Evolutionary conservation across 2,797 vertebrate genomes (phyloP).

Genomic region (Astyanax mexicanus): DNA sequence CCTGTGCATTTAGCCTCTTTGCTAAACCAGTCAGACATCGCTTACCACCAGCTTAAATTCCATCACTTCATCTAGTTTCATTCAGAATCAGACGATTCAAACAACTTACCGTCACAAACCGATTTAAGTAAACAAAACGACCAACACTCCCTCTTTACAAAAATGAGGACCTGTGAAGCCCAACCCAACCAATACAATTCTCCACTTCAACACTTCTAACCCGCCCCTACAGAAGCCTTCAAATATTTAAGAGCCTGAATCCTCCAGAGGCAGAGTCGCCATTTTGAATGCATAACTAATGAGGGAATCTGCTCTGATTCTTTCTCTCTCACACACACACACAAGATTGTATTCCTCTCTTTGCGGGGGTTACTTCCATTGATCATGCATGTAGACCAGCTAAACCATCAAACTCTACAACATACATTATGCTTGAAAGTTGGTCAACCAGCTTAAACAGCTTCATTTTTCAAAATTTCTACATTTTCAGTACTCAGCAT

Average conservation of each 20-base stretch:
- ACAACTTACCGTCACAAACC: background rate
- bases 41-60: too few species aligned
- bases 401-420: too few species aligned
- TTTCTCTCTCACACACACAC: background rate
- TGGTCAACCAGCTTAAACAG: too few species aligned
- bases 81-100: background rate
- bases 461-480: too few species aligned
- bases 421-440: too few species aligned
- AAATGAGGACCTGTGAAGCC: background rate
- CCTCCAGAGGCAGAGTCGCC: background rate
- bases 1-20: too few species aligned
- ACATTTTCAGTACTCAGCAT: too few species aligned
- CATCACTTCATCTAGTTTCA: too few species aligned
- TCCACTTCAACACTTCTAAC: background rate
- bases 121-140: background rate
- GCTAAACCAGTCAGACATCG: too few species aligned
- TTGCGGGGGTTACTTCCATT: background rate
- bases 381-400: too few species aligned
- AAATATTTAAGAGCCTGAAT: conserved; percentile 28
- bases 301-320: background rate
- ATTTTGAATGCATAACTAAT: background rate
- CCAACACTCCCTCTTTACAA: background rate
- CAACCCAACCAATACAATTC: background rate
- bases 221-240: background rate
- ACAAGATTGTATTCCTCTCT: background rate